Base-by-base conservation (phyloP, 2,888 invertebrate genomes). In the Heteromyza rotundicornis region DNA sequence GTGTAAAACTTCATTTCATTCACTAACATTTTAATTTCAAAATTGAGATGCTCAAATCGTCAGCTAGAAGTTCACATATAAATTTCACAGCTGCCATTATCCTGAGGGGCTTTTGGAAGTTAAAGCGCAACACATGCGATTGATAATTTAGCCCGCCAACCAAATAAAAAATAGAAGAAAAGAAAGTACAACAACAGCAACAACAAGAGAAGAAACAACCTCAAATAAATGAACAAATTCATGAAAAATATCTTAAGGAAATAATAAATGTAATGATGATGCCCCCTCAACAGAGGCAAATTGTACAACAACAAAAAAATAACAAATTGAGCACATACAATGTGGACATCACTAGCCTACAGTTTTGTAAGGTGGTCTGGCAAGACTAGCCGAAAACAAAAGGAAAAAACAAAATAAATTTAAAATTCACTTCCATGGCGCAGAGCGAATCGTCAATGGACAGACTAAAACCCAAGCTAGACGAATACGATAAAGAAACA, bases 261-360 rank as follows among this genome's bases (percentile, higher is more conserved):
- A 76, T 74, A 75, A 74, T 73, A 75, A 40, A 74, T 76, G 74
- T 76, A 75, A 74, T 76, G 75, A 76, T 76, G 74, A 73, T 75
- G 68, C 69, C 68, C 61, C 61, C 40, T 27, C 40, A 5, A 16
- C 52, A 17, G 27, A 17, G 16, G 23, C 32, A 54, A 3, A 54
- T 35, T 54, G 36, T 20, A 5, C 27, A 7, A 27, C n/a, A 7
- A 10, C 14, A 40, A n/a, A 10, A 40, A 10, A n/a, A 12, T 32
- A 40, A n/a, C 14, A n/a, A 40, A 40, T n/a, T 40, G 40, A 40
- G 5, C 2, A 36, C 14, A 32, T 36, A 16, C n/a, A 19, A 35
- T n/a, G 35, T 8, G 36, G 40, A 23, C 32, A 5, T 8, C 12
- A 12, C 32, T 32, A 32, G 40, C 16, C 12, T 10, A 3, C 14